These are phyloP conservation scores for Brienomyrus longianalis DNA, from an alignment of 2,113 vertebrate genomes.

Conservation along the genomic window DNA sequence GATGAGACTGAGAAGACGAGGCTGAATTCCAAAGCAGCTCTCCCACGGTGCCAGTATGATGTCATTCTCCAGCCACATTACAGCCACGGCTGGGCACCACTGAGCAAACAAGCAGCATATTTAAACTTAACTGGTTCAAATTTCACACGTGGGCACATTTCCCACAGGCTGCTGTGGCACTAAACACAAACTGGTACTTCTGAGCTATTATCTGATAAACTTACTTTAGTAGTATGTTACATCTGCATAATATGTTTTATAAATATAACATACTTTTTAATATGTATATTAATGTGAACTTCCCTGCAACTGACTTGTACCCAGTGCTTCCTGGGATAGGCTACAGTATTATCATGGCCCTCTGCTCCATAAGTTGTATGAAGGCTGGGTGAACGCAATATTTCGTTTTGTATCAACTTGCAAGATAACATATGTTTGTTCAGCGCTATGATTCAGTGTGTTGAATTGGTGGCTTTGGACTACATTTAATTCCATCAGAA, in stretches of 20 bases:
- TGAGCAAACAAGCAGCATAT: not conserved
- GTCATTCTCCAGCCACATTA: not conserved
- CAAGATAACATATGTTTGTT: not conserved
- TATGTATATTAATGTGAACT: not conserved
- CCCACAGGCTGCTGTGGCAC: not conserved
- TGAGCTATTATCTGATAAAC: not conserved
- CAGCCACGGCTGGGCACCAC: not conserved
- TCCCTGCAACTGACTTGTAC: not conserved
- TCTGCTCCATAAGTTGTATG: not conserved
- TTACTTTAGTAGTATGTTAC: not conserved
- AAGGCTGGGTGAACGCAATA: not conserved
- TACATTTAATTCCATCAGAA: not conserved
- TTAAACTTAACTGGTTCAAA: not conserved
- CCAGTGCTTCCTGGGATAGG: not conserved
- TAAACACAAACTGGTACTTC: not conserved
- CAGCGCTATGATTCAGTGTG: not conserved
- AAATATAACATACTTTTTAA: not conserved
- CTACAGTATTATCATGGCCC: not conserved
- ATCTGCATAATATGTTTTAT: not conserved
- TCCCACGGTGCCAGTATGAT: not conserved
- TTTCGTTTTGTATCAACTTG: not conserved
- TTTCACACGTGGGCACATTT: not conserved
- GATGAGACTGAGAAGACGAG: not conserved
- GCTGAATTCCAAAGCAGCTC: not conserved
- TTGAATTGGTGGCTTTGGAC: not conserved